phyloP scores from a whole-genome alignment of 2,113 vertebrate genomes.

The Hypanus sabinus region DNA sequence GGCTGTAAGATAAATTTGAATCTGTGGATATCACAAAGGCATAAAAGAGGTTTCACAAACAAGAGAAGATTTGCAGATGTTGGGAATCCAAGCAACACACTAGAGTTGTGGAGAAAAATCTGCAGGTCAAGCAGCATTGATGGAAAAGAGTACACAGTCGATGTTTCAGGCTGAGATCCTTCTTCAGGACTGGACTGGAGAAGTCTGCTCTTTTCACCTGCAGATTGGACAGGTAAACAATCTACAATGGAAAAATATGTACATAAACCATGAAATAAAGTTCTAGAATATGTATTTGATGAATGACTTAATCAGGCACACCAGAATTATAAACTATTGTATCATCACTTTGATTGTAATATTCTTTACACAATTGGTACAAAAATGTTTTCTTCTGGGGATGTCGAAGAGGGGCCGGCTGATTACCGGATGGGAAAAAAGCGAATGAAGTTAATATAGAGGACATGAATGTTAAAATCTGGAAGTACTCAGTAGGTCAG shows the following conservation, averaged over 20 bases:
- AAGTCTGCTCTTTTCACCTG: neutral
- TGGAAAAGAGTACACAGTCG: too few species aligned
- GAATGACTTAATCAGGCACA: too few species aligned
- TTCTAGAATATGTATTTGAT: neutral
- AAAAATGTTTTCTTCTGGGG: neutral
- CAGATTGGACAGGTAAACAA: neutral
- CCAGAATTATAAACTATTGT: neutral
- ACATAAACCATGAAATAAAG: neutral
- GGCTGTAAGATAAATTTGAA: neutral
- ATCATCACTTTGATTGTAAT: neutral
- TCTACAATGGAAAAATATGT: neutral
- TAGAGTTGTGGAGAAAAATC: too few species aligned
- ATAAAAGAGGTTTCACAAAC: neutral
- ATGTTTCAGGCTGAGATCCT: too few species aligned
- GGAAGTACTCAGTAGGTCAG: too few species aligned
- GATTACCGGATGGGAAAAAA: neutral
- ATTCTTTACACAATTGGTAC: neutral
- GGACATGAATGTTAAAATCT: neutral
- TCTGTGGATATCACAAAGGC: neutral
- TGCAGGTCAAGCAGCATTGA: too few species aligned
- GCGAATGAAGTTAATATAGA: neutral
- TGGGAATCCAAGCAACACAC: too few species aligned
- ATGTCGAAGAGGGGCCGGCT: neutral
- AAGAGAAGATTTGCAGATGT: too few species aligned
- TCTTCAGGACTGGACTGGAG: too few species aligned